These are phyloP conservation scores for Ceyx erithaca DNA, from an alignment of 2,797 vertebrate genomes.

Conservation along the genomic window DNA sequence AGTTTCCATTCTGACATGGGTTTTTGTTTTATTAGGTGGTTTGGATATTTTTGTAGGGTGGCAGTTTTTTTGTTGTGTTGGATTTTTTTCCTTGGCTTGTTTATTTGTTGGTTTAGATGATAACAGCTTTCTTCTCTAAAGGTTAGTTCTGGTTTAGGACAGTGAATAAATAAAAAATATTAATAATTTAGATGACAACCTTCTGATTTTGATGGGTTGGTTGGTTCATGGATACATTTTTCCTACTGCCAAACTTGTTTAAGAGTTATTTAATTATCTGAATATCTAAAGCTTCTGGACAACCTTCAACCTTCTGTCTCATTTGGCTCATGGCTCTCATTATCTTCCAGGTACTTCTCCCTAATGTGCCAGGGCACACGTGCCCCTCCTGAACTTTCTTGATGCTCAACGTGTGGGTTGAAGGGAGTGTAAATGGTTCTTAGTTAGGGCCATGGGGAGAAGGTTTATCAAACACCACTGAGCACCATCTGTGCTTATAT, in stretches of 20 bases:
- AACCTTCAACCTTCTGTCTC: background rate
- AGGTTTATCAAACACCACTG: background rate
- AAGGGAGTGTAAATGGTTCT: background rate
- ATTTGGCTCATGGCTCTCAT: background rate
- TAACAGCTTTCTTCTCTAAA: background rate
- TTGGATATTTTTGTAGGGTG: background rate
- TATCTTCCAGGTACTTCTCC: background rate
- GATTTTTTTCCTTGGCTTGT: background rate
- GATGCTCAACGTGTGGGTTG: background rate
- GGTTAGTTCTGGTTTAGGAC: background rate
- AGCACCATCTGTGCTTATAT: conserved; percentile 26
- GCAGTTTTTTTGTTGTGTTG: too few relatives aligned
- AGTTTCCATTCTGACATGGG: background rate
- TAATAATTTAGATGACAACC: background rate
- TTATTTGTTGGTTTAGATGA: background rate
- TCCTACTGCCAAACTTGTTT: background rate
- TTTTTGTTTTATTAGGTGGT: background rate
- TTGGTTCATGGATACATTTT: background rate
- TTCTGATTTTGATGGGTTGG: background rate
- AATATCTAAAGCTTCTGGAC: background rate
- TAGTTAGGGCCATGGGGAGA: background rate
- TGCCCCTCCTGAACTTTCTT: background rate
- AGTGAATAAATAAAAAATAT: background rate
- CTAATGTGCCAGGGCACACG: too few relatives aligned
- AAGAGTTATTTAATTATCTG: background rate